phyloP scores from a whole-genome alignment of 2,888 invertebrate genomes.

The Camptogramma bilineatum region DNA sequence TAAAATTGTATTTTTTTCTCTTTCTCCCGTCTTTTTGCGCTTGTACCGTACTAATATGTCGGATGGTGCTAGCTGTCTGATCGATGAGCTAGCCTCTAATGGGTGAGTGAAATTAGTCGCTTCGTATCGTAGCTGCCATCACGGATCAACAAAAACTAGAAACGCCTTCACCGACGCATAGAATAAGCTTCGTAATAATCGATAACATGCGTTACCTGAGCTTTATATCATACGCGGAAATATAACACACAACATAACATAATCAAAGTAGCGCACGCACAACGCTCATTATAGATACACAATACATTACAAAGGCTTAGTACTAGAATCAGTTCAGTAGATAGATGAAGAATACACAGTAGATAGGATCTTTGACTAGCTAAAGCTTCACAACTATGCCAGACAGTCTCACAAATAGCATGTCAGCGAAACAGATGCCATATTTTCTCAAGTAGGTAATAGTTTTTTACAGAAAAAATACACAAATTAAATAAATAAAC shows the following conservation, averaged over 20 bases:
- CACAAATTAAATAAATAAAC: constrained; percentile 17
- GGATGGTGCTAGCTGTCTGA: constrained; percentile 90
- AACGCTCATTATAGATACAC: constrained; percentile 46
- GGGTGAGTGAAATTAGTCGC: constrained; percentile 89
- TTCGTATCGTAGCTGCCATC: constrained; percentile 66
- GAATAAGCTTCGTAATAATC: constrained; percentile 15
- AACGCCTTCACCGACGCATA: constrained; percentile 24
- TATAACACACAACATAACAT: constrained; percentile 15
- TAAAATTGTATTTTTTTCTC: constrained; percentile 72
- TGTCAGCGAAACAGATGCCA: constrained; percentile 25
- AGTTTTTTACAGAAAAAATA: constrained; percentile 5
- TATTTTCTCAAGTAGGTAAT: not conserved
- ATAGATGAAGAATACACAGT: constrained; percentile 26
- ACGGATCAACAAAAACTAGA: constrained; percentile 15
- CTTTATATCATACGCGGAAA: constrained; percentile 8
- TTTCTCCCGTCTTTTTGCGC: constrained; percentile 80
- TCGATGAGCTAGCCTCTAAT: constrained; percentile 92
- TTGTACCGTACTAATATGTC: constrained; percentile 75
- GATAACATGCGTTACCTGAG: not conserved
- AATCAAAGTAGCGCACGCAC: constrained; percentile 51
- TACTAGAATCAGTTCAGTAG: constrained; percentile 26
- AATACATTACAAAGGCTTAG: constrained; percentile 43
- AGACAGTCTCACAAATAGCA: constrained; percentile 38
- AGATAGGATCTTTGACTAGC: constrained; percentile 23
- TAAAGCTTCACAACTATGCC: constrained; percentile 19